Evolutionary conservation across 2,797 vertebrate genomes (phyloP), one percentile per base, ranked within the genome.

Genomic region (Delichon dasypus): DNA sequence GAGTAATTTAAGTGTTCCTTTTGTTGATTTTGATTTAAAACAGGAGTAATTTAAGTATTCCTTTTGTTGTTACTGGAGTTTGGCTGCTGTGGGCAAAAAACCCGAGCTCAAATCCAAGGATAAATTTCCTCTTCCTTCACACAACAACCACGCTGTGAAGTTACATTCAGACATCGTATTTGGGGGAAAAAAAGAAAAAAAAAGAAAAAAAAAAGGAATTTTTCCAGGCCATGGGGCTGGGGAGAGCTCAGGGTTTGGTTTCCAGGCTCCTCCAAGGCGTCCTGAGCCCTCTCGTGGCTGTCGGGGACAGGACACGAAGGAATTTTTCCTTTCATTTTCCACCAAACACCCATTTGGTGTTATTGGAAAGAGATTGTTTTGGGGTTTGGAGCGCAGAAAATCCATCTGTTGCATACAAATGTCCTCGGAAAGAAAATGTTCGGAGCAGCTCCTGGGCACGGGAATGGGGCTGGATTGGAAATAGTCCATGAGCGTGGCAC

Each of bases 261-360:
- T 7, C 26, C 55, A 2, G 32, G 61, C 38, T 48, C 67, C 3
- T 12, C 8, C 40, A 17, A 40, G 42, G 19, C 36, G 4, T 2
- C 68, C 88, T 34, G 76, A 1, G 94, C 88, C 94, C 88, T 90
- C 94, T 94, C 55, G 57, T 81, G 93, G 96, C 51, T 75, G 67
- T 2, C 13, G 4, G 3, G 29, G 6, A 53, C 73, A 60, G 44
- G 8, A 66, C 76, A 82, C 17, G 1, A 20, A 58, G 40, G 7
- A 30, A 19, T 85, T 75, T 36, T 36, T 5, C 58, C 22, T n/a
- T n/a, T 1, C 2, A 14, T 87, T 80, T 70, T 26, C 61, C 5
- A 29, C 13, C 66, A 8, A 60, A 13, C 16, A 13, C 32, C 26
- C 7, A 2, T 19, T n/a, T 10, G 4, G 4, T 2, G 50, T 12